Conservation (phyloP, 2,888 invertebrate genomes). For the Melanostoma scalare region DNA sequence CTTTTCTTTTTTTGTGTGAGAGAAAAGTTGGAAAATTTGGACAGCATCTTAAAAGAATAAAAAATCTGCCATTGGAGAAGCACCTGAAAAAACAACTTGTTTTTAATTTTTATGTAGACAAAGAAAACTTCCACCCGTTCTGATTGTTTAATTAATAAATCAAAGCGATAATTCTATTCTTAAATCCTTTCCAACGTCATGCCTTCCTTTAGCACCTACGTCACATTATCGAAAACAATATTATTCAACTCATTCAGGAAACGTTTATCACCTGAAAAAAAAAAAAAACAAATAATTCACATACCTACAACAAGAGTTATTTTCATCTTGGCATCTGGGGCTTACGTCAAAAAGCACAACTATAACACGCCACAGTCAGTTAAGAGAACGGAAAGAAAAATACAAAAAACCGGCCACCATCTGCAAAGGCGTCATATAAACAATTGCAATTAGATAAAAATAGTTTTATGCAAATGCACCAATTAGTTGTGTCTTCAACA, state of each 20-base stretch:
- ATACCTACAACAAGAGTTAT: conserved; percentile 40
- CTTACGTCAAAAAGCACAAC: conserved; percentile 47
- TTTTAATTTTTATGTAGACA: neutral
- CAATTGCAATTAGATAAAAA: conserved; percentile 42
- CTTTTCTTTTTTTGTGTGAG: too few species aligned
- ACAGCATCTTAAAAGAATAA: too few species aligned
- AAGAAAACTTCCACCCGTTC: neutral
- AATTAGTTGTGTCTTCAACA: conserved; percentile 44
- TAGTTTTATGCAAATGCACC: conserved; percentile 40
- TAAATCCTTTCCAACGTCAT: neutral
- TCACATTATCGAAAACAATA: neutral
- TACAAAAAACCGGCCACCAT: conserved; percentile 21
- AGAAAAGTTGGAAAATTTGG: too few species aligned
- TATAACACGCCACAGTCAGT: neutral
- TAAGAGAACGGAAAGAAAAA: neutral
- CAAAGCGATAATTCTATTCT: neutral
- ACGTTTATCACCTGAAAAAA: conserved; percentile 22
- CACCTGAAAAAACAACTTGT: too few species aligned
- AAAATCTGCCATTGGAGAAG: too few species aligned
- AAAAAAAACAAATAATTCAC: neutral
- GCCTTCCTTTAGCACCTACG: neutral
- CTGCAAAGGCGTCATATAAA: conserved; percentile 42
- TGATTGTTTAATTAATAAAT: neutral
- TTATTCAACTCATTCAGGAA: conserved; percentile 21
- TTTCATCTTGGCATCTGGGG: conserved; percentile 36